phyloP scores from a whole-genome alignment of 2,113 vertebrate genomes.

The Calypte anna region DNA sequence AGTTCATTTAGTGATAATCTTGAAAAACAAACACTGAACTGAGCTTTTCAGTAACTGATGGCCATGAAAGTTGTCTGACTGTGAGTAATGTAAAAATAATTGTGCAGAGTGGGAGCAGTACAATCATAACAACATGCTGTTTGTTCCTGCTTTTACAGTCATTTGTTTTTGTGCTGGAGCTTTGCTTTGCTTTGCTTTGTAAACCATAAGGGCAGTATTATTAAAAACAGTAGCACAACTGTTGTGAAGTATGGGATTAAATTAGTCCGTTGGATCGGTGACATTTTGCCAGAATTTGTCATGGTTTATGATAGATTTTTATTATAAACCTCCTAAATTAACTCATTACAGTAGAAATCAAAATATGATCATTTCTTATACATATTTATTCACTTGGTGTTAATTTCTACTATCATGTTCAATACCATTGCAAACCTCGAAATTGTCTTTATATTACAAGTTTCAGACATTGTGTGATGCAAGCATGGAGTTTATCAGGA shows the following conservation, averaged over 20 bases:
- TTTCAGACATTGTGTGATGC: neutral
- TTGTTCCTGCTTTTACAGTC: neutral
- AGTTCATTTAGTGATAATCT: neutral
- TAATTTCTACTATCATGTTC: neutral
- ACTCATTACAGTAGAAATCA: neutral
- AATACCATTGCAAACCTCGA: neutral
- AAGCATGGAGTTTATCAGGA: neutral
- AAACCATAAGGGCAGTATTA: neutral
- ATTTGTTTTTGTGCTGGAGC: neutral
- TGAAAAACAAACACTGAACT: neutral
- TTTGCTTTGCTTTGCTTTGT: neutral
- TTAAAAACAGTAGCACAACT: neutral
- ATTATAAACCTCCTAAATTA: neutral
- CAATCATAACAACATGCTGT: neutral
- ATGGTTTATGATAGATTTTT: neutral
- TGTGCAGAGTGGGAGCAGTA: neutral
- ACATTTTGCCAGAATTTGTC: neutral
- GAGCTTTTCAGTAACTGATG: neutral
- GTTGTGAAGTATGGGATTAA: neutral
- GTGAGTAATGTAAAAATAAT: neutral
- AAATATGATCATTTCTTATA: neutral
- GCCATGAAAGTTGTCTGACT: fast-evolving
- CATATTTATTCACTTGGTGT: neutral
- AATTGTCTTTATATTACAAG: neutral
- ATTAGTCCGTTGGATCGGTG: neutral